Evolutionary conservation across 2,888 invertebrate species (phyloP), one percentile per base, ranked within the genome.

Genomic region (Lycocerus yunnanus): DNA sequence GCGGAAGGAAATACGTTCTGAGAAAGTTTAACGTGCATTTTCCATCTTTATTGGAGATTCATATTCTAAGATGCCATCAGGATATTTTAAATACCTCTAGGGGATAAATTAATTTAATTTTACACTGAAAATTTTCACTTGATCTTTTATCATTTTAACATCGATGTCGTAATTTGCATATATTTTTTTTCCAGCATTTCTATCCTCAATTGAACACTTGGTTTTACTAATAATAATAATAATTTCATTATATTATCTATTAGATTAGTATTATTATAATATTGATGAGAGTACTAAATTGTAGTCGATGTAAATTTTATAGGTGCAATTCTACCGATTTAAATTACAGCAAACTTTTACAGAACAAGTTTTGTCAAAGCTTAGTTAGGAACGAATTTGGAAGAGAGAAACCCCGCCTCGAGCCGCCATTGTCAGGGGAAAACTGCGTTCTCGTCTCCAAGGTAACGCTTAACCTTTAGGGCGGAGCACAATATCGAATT

Each of bases 401-500:
- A 71, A 71, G 71, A 66, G 60, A 71, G 69, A 72, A 78, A 78
- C 79, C 72, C 78, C 78, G 73, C 78, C 77, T 74, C 72, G 43
- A 71, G 77, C 84, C 84, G 85, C 85, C 85, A 85, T 85, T 84
- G 81, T 81, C 79, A 80, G 80, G 81, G 79, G 78, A 76, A 76
- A 43, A 71, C 43, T 27, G 67, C 75, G 60, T 71, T 65, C 73
- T 72, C 74, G 80, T 80, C 80, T 78, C 82, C 84, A 79, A 76
- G 84, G 84, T 82, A 84, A 86, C 86, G 81, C 76, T 76, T 82
- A 83, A 84, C 84, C 83, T 83, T 81, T 79, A 74, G 83, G 85
- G 85, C 84, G 85, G 81, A 78, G 82, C 83, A 71, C 79, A 75
- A 81, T 82, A 83, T 83, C 79, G 83, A 82, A 82, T 83, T 83